Conservation (phyloP, 2,797 vertebrate species). For the Platyrinchus mystaceus region DNA sequence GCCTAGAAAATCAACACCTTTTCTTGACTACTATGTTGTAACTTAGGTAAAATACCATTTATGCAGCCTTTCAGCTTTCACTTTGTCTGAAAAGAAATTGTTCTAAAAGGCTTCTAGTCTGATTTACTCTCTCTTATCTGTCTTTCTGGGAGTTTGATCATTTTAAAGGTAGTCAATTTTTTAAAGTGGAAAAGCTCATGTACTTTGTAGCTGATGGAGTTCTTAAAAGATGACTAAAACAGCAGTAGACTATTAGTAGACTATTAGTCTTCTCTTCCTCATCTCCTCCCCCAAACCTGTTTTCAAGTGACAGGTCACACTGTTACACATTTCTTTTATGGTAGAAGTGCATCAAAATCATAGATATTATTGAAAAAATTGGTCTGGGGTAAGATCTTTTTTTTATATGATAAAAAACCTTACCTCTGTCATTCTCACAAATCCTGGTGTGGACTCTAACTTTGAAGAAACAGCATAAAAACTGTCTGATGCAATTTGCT, state of each 20-base stretch:
- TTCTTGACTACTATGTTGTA: neutral
- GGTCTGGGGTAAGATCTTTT: neutral
- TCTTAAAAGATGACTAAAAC: neutral
- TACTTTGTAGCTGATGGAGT: neutral
- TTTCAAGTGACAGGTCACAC: neutral
- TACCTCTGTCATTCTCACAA: neutral
- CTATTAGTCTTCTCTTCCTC: neutral
- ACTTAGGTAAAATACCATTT: neutral
- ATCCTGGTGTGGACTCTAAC: neutral
- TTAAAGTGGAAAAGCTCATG: neutral
- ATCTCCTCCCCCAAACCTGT: neutral
- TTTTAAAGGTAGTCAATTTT: neutral
- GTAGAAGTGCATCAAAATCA: neutral
- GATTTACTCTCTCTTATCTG: neutral
- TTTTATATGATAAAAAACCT: neutral
- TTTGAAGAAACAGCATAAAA: slow-evolving; percentile 4
- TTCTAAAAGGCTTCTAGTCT: neutral
- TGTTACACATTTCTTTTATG: neutral
- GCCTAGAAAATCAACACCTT: neutral
- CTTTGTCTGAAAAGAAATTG: neutral
- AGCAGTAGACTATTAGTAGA: neutral
- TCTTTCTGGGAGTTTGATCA: neutral
- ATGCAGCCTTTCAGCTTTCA: neutral
- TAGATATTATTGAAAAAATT: neutral
- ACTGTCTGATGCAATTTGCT: neutral